These are phyloP conservation scores for Schrankia costaestrigalis DNA, from an alignment of 2,888 invertebrate species.

Conservation along the genomic window DNA sequence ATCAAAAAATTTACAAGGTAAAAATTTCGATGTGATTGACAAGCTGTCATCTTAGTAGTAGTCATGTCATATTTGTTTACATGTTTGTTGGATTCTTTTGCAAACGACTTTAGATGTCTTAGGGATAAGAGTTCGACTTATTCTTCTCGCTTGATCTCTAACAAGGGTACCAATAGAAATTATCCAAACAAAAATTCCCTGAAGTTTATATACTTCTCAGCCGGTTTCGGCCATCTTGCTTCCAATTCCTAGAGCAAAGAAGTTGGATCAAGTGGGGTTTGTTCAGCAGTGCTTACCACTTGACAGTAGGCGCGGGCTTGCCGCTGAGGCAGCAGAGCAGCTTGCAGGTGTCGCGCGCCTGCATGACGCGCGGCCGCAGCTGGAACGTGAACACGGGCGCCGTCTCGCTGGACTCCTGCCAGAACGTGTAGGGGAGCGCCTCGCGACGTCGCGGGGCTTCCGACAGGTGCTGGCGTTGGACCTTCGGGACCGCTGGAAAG, in stretches of 20 bases:
- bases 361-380: constrained; percentile 98
- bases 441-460: constrained; percentile 90
- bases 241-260: neutral
- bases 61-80: too few relatives aligned
- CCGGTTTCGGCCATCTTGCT: too few relatives aligned
- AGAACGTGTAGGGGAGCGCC: constrained; percentile 91
- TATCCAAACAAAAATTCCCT: too few relatives aligned
- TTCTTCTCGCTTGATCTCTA: too few relatives aligned
- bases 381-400: constrained; percentile 99
- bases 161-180: too few relatives aligned
- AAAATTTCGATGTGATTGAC: too few relatives aligned
- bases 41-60: too few relatives aligned
- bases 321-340: constrained; percentile 97
- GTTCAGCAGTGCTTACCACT: constrained; percentile 80
- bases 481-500: constrained; percentile 86
- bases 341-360: constrained; percentile 97
- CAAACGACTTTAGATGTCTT: too few relatives aligned
- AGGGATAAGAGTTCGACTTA: too few relatives aligned
- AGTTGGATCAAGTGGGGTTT: neutral
- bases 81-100: too few relatives aligned
- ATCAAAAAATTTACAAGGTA: too few relatives aligned
- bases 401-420: constrained; percentile 95
- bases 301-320: constrained; percentile 95
- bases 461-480: constrained; percentile 86
- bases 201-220: too few relatives aligned